Evolutionary conservation across 2,113 vertebrate species (phyloP).

Genomic region (Pterophyllum scalare): DNA sequence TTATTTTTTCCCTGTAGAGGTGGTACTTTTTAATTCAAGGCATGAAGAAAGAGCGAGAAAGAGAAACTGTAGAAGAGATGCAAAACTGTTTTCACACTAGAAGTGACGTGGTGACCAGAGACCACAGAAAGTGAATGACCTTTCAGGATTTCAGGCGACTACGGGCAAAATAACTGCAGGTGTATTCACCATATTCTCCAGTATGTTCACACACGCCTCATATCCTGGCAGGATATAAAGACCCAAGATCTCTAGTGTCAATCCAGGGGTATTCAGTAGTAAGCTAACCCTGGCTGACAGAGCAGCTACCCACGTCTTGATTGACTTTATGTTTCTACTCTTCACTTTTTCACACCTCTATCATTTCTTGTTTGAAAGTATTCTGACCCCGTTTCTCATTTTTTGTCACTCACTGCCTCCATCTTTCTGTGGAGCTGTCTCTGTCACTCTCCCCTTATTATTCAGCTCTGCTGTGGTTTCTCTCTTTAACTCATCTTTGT

Average conservation of each 20-base stretch:
- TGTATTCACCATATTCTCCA: too few relatives aligned
- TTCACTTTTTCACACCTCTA: background rate
- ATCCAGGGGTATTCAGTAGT: background rate
- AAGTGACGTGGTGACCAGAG: too few relatives aligned
- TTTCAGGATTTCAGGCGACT: too few relatives aligned
- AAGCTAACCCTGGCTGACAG: background rate
- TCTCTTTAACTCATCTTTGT: conserved; percentile 21
- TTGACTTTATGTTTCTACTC: background rate
- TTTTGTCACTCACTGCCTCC: conserved; percentile 18
- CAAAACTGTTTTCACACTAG: too few relatives aligned
- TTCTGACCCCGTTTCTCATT: conserved; percentile 35
- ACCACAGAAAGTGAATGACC: too few relatives aligned
- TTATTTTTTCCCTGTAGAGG: too few relatives aligned
- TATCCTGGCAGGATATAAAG: background rate
- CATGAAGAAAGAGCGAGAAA: background rate
- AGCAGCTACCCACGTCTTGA: background rate
- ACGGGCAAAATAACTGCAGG: too few relatives aligned
- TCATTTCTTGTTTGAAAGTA: conserved; percentile 3
- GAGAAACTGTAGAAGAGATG: background rate
- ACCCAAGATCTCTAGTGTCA: background rate
- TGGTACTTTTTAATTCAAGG: too few relatives aligned
- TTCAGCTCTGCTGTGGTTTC: background rate
- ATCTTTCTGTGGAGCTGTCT: background rate
- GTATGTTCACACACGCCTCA: background rate
- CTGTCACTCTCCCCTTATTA: conserved; percentile 26